phyloP scores from a whole-genome alignment of 2,113 vertebrate genomes.

The Puma concolor region DNA sequence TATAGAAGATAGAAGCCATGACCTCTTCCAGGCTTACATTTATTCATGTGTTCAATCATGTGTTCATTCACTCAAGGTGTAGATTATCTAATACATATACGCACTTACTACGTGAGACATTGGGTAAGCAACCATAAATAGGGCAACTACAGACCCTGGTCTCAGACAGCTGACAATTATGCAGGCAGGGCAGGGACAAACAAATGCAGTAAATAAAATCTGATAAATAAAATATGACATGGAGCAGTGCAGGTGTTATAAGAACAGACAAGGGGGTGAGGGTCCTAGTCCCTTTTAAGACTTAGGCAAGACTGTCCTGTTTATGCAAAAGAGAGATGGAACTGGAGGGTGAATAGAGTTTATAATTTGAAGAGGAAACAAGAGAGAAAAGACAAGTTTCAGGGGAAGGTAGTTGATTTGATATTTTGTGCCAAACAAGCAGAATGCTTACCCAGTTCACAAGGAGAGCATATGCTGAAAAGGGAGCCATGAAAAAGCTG shows the following conservation, averaged over 20 bases:
- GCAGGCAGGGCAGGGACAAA: background rate
- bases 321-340: background rate
- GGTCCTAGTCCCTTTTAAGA: background rate
- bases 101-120: too few relatives aligned
- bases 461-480: background rate
- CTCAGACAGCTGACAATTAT: background rate
- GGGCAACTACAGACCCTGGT: background rate
- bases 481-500: background rate
- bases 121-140: background rate
- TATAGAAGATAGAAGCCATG: background rate
- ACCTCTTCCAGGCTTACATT: background rate
- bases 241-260: background rate
- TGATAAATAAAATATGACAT: background rate
- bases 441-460: background rate
- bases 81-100: background rate
- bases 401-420: background rate
- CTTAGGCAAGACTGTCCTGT: background rate
- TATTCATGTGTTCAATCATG: background rate
- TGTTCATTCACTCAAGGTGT: background rate
- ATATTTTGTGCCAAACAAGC: background rate
- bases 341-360: background rate
- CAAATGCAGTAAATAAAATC: background rate
- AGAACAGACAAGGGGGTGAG: background rate
- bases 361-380: background rate
- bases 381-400: background rate